A percentile compares a stretch with the other conserved stretches of the same genome.
phyloP scores from a whole-genome alignment of 2,797 vertebrate species.

The Propithecus deckenii region DNA sequence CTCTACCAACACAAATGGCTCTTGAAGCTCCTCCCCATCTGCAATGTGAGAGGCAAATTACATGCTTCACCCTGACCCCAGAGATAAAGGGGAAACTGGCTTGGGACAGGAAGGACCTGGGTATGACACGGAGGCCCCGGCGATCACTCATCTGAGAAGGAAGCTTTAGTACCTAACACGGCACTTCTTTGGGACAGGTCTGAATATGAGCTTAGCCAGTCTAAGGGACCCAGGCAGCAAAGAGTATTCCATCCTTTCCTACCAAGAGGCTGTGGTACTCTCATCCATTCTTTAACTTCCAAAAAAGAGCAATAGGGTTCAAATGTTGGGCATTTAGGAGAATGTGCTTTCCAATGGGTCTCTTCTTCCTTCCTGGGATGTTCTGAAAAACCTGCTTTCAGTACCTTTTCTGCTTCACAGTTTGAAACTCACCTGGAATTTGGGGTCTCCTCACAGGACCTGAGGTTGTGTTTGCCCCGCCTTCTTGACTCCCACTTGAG shows the following conservation, averaged over 20 bases:
- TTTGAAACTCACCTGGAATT: slow-evolving; percentile 72
- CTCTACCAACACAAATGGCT: neutral
- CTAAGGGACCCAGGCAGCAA: too few relatives aligned
- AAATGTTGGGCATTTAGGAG: neutral
- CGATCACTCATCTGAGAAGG: neutral
- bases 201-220: neutral
- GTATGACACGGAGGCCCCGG: neutral
- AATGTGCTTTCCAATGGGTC: neutral
- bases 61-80: neutral
- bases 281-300: neutral
- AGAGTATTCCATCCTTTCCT: neutral
- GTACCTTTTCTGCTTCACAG: neutral
- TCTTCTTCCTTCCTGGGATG: neutral
- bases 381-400: neutral
- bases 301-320: neutral
- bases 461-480: slow-evolving; percentile 5
- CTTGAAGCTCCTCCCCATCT: neutral
- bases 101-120: neutral
- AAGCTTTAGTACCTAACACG: neutral
- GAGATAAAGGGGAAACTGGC: neutral
- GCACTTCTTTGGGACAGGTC: neutral
- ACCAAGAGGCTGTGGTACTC: neutral
- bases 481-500: slow-evolving; percentile 33
- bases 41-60: neutral
- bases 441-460: slow-evolving; percentile 56